phyloP scores from a whole-genome alignment of 2,797 vertebrate genomes.

The Rallus crepitans region DNA sequence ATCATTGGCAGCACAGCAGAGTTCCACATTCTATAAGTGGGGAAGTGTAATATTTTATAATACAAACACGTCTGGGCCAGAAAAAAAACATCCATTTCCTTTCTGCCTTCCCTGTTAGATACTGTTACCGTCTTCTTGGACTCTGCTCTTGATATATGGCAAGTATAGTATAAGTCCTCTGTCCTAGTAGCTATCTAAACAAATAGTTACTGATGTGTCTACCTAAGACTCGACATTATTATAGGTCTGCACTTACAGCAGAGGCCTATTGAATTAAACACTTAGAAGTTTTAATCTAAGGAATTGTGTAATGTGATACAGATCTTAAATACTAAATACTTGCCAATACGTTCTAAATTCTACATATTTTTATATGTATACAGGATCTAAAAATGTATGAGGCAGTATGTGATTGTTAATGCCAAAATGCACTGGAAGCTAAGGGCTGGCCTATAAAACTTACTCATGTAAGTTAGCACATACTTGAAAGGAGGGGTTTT shows the following conservation, averaged over 20 bases:
- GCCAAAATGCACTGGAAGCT: not conserved
- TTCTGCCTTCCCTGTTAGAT: not conserved
- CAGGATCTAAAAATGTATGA: not conserved
- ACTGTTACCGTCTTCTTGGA: not conserved
- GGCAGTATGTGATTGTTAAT: not conserved
- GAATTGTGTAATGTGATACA: not conserved
- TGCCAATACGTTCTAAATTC: not conserved
- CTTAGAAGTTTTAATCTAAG: not conserved
- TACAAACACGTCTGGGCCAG: not conserved
- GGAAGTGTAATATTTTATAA: not conserved
- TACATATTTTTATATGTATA: not conserved
- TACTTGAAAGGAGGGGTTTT: slow-evolving; percentile 25
- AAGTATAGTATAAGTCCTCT: not conserved
- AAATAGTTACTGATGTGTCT: not conserved
- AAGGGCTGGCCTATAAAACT: slow-evolving; percentile 19
- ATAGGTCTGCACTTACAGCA: not conserved
- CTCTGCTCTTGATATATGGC: not conserved
- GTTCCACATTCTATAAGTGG: not conserved
- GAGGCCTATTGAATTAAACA: not conserved
- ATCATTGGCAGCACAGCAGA: not conserved
- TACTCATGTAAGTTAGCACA: not conserved
- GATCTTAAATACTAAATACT: not conserved
- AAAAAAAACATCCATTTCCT: not conserved
- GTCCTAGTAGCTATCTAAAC: not conserved
- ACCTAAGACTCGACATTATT: not conserved